Base-by-base conservation (phyloP, 2,888 invertebrate species). In the Psococerastis gibbosa region DNA sequence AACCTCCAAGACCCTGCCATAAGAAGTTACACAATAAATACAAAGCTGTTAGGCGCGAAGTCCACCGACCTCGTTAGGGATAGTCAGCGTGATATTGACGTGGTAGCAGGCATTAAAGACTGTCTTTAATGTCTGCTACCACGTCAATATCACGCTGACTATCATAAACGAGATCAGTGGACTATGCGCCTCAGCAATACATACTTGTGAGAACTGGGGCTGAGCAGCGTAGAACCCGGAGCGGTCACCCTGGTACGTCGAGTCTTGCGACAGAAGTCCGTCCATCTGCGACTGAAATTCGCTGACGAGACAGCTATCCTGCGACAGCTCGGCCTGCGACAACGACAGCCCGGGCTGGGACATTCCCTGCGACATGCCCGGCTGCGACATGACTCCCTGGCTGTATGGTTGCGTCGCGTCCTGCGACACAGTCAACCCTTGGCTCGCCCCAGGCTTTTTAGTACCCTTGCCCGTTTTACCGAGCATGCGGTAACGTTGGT, bases 261-360 rank as follows among this genome's bases (percentile, higher is more conserved):
- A 83, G 63, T 88, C 92, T 67, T 94, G 94, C 42, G 92, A 94
- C 55, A 94, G 68, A 56, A 94, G 72, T 45, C 87, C 89, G 61
- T 94, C 94, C 68, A 89, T 85, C 67, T 94, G 92, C 43, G 91
- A 91, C 57, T 83, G 83, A 62, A 82, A 82, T 61, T 87, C 87
- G 31, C 73, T 73, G 43, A 78, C 75, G 61, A 82, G 74, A 59
- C 79, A 76, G 47, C 82, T 82, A 63, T 88, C 87, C 68, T 85
- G 78, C 52, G 75, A 76, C 52, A 75, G 65, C 61, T 83, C 82
- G 4, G 75, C 70, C 56, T 83, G 83, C 11, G 74, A 75, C 38
- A 78, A 58, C 9, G 73, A 74, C 41, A 78, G 58, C 43, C 76
- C 76, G 3, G 74, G 73, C 55, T 71, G 79, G 33, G 75, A 75